Conservation (phyloP, 2,797 vertebrate species). For the Philypnodon macrostomus region DNA sequence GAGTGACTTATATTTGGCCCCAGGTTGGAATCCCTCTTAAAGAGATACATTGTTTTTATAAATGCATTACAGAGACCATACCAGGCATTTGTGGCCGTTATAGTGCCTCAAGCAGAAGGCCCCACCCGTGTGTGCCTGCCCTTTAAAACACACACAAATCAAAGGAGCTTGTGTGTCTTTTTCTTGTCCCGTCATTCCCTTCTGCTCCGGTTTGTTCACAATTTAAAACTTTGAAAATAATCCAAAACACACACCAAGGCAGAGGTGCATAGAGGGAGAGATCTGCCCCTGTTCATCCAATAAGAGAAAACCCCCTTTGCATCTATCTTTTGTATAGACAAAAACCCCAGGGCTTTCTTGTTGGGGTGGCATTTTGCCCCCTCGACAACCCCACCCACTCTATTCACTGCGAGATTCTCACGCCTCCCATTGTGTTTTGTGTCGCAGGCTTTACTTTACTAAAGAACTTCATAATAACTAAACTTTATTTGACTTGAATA, state of each 20-base stretch:
- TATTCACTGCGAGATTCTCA: conserved; percentile 25
- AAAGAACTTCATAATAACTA: conserved; percentile 4
- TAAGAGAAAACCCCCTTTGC: conserved; percentile 51
- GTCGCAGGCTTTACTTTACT: conserved; percentile 20
- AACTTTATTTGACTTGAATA: conserved; percentile 4
- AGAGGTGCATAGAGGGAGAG: conserved; percentile 32
- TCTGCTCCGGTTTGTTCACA: conserved; percentile 9
- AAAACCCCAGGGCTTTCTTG: conserved; percentile 66
- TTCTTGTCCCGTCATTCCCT: conserved; percentile 11
- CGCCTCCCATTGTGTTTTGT: conserved; percentile 38
- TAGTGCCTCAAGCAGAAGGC: conserved; percentile 33
- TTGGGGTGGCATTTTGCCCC: conserved; percentile 21
- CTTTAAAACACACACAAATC: conserved; percentile 47
- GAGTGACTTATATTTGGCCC: background rate
- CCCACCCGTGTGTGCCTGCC: conserved; percentile 46
- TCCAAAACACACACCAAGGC: conserved; percentile 44
- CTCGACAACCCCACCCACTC: conserved; percentile 33
- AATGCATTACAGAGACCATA: background rate
- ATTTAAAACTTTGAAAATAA: conserved; percentile 27
- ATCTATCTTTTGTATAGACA: conserved; percentile 72
- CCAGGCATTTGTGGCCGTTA: conserved; percentile 16
- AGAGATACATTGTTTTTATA: background rate
- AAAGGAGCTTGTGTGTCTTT: conserved; percentile 11
- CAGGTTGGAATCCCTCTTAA: background rate
- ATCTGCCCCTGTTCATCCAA: conserved; percentile 37